Conservation (phyloP, 2,113 vertebrate species). For the Pachypanchax playfairii region DNA sequence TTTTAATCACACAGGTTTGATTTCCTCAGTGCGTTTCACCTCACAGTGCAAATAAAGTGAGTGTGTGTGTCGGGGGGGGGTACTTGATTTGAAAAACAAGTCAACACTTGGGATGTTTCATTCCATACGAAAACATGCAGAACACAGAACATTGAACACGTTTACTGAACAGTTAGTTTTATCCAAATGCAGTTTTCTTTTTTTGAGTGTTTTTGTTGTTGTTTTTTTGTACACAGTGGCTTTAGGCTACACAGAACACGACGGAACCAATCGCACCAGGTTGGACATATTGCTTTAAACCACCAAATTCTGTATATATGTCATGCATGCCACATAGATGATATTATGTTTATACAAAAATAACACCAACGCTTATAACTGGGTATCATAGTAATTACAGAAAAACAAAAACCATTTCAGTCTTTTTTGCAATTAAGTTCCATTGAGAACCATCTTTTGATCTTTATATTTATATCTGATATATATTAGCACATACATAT, state of each 20-base stretch:
- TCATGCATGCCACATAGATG: constrained; percentile 86
- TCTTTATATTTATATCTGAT: constrained; percentile 52
- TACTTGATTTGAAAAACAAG: constrained; percentile 61
- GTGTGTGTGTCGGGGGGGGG: constrained; percentile 13
- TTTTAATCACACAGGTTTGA: constrained; percentile 43
- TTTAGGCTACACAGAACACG: constrained; percentile 83
- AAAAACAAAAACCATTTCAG: constrained; percentile 67
- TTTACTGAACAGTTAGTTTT: constrained; percentile 79
- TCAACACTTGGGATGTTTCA: constrained; percentile 76
- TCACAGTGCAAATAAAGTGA: constrained; percentile 55
- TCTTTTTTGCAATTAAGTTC: constrained; percentile 70
- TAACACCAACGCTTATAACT: constrained; percentile 82
- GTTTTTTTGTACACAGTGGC: no score
- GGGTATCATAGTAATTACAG: constrained; percentile 77
- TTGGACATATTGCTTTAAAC: constrained; percentile 85
- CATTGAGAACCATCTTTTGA: constrained; percentile 59
- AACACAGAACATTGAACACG: constrained; percentile 85
- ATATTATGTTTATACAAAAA: constrained; percentile 85
- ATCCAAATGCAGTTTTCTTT: constrained; percentile 70
- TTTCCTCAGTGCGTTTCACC: constrained; percentile 75
- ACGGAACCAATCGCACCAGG: constrained; percentile 81
- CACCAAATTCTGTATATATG: constrained; percentile 82
- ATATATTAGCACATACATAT: constrained; percentile 27
- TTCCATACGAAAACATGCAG: constrained; percentile 84
- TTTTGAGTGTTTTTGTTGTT: constrained; percentile 16